Evolutionary conservation across 1,140 invertebrate species (phyloP), one percentile per base, ranked within the genome.

Genomic region (Zaprionus ghesquierei): DNA sequence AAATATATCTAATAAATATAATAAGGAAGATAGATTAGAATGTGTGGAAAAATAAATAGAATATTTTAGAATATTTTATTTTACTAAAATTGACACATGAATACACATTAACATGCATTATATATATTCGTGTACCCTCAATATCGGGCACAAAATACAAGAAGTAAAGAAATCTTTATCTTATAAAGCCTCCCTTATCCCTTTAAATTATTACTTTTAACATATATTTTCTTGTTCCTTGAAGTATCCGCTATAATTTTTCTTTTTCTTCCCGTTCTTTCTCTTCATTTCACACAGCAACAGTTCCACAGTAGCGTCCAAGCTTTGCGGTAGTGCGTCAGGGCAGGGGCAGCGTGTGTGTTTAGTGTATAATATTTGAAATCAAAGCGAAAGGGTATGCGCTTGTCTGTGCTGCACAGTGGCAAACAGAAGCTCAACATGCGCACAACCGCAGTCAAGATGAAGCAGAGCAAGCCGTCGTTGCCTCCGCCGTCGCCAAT

Each of bases 281-380:
- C 22, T 18, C 33, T 50, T 56, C 12, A 4, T 25, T 38, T 38
- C 10, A 8, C 29, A 38, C 41, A 46, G 41, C 41, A 4, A 10
- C 8, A 18, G 20, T 20, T 22, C 18, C 10, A 46, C 41, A 8
- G n/a, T 5, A 41, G n/a, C 35, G n/a, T 15, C 13, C 15, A 15
- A n/a, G n/a, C 35, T 8, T 6, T 41, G 35, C 6, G 35, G n/a
- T 41, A 41, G 35, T 41, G 35, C 35, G 35, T 2, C n/a, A 15
- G n/a, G 8, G 35, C 35, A n/a, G n/a, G 41, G 8, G 41, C 41
- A 20, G 15, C 15, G 18, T 46, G 15, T 79, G 69, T 50, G 79
- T 77, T 75, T 73, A 69, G 71, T 85, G 79, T 90, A 91, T 90
- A 91, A 91, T 91, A 91, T 91, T 91, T 91, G 90, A 91, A 91